These are phyloP conservation scores for Nomada fucata DNA, from an alignment of 2,888 invertebrate species.

Conservation along the genomic window DNA sequence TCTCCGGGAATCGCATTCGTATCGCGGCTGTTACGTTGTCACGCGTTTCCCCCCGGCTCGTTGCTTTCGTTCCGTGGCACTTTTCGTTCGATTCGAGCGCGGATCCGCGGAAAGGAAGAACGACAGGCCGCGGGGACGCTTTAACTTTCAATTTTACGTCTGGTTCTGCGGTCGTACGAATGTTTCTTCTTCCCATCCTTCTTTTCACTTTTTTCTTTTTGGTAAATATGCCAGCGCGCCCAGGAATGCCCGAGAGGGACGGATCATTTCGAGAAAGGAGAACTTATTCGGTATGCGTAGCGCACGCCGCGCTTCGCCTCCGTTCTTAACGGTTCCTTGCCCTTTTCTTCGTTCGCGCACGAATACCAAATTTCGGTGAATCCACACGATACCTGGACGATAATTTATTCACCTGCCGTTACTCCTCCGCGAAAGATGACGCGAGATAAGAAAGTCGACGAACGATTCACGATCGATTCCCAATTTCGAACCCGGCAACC, in stretches of 20 bases:
- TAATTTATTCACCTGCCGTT: neutral
- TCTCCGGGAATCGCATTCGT: conserved; percentile 66
- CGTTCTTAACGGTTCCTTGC: neutral
- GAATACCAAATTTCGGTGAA: conserved; percentile 23
- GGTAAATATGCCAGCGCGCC: too few species aligned
- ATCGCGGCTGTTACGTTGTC: conserved; percentile 47
- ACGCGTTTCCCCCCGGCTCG: conserved; percentile 28
- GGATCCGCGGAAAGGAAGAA: too few species aligned
- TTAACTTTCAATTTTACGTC: too few species aligned
- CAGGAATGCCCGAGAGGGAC: neutral
- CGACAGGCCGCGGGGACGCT: too few species aligned
- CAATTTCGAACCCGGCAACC: neutral
- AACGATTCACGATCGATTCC: neutral
- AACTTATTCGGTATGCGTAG: neutral
- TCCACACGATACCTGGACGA: neutral
- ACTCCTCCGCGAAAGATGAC: neutral
- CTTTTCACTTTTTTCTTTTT: too few species aligned
- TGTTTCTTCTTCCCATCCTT: too few species aligned
- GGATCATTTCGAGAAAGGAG: neutral
- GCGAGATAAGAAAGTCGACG: neutral
- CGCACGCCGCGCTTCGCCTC: neutral
- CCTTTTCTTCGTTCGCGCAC: neutral
- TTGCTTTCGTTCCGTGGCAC: conserved; percentile 22
- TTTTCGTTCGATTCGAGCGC: neutral
- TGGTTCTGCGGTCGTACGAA: too few species aligned